Evolutionary conservation across 2,113 vertebrate genomes (phyloP), one percentile per base, ranked within the genome.

Genomic region (Egretta garzetta): DNA sequence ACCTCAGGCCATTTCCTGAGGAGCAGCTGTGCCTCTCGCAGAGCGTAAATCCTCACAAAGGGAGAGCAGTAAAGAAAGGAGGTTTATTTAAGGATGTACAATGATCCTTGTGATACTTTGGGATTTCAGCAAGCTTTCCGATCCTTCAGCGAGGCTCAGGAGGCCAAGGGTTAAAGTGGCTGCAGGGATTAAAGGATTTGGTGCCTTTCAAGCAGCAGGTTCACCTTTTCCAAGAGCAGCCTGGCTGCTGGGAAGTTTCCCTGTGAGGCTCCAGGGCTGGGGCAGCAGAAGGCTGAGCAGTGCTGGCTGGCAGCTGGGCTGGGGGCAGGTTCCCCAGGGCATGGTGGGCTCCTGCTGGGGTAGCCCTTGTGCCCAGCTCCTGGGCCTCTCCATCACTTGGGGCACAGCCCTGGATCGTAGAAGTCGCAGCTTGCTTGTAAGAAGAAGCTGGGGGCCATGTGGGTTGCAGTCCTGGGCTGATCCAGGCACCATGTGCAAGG

Each of bases 71-170:
- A 70, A 80, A 96, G 94, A 71, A 80, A 88, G 88, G 80, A 95
- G 93, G 92, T 94, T 93, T 96, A 96, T 95, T 96, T 96, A 81
- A 90, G 92, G 94, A 93, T 91, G 80, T 97, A 96, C 94, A 89
- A 60, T 92, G 92, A 96, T 96, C 93, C 96, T 80, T 93, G 86
- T 94, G 96, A 95, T 93, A 88, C 95, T 96, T 41, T 64, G 87
- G 95, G 96, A 96, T 96, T 97, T 97, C 75, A 45, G 87, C n/a
- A 26, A 90, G 93, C 92, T 60, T 68, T 93, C 86, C 70, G 77
- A 89, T 70, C 92, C 94, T 91, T 24, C 95, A 39, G 76, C 1
- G 3, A 73, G 71, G 76, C 95, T 96, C 89, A 83, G 95, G 70
- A 92, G 91, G 95, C 81, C 93, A 91, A 76, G 91, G 88, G 93